Evolutionary conservation across 2,888 invertebrate genomes (phyloP).

Genomic region (Drosophila pseudotakahashii): DNA sequence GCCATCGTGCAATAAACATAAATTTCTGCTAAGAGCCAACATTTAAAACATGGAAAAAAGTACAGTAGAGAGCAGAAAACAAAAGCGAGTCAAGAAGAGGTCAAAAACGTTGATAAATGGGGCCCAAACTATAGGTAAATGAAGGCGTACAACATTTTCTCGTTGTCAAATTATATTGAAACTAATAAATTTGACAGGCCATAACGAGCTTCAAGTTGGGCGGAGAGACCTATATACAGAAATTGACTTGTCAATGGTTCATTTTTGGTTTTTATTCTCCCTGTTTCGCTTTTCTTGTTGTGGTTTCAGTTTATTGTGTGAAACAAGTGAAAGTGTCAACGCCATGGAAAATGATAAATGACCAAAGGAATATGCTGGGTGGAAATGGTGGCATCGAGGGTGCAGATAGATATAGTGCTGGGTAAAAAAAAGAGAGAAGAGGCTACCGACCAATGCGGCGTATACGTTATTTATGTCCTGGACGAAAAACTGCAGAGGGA

Average conservation of each 20-base stretch:
- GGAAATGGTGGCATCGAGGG: slow-evolving; percentile 3
- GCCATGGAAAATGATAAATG: slow-evolving; percentile 78
- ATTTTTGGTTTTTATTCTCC: slow-evolving; percentile 28
- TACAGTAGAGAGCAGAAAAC: slow-evolving; percentile 5
- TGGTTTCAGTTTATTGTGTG: slow-evolving; percentile 55
- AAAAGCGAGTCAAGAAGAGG: slow-evolving; percentile 24
- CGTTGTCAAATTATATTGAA: slow-evolving; percentile 76
- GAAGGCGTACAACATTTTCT: slow-evolving; percentile 57
- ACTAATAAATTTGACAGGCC: slow-evolving; percentile 78
- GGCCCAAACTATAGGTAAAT: slow-evolving; percentile 18
- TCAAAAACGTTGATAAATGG: slow-evolving; percentile 47
- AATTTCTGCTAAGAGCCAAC: slow-evolving; percentile 72
- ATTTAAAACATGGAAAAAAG: slow-evolving; percentile 57
- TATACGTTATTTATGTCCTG: slow-evolving; percentile 74
- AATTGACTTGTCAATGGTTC: slow-evolving; percentile 73
- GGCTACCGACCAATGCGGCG: slow-evolving; percentile 65
- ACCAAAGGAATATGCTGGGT: slow-evolving; percentile 50
- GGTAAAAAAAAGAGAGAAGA: neutral
- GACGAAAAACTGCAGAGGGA: slow-evolving; percentile 62
- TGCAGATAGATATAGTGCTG: slow-evolving; percentile 2
- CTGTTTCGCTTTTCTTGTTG: slow-evolving; percentile 32
- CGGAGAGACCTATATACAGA: slow-evolving; percentile 50
- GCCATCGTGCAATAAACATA: slow-evolving; percentile 63
- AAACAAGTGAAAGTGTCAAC: slow-evolving; percentile 80
- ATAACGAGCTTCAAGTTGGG: slow-evolving; percentile 43